These are phyloP conservation scores for Tichodroma muraria DNA, from an alignment of 2,113 vertebrate genomes.

Conservation along the genomic window DNA sequence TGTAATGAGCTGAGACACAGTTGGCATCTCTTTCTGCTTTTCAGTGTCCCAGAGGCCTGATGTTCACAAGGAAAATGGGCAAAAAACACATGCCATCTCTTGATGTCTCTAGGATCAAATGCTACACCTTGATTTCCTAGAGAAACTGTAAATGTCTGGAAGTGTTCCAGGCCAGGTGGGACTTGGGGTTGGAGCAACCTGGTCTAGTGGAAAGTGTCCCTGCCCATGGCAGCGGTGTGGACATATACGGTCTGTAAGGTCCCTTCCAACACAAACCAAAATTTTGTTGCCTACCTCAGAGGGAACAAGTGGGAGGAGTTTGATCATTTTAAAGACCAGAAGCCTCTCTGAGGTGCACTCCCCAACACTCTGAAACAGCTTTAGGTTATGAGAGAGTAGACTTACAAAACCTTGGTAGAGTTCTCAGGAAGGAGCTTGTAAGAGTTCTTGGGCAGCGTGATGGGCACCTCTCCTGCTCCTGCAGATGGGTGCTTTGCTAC, in stretches of 20 bases:
- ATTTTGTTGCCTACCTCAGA: not conserved
- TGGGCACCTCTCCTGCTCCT: not conserved
- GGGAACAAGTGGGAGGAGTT: not conserved
- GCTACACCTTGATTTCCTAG: not conserved
- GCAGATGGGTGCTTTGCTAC: not conserved
- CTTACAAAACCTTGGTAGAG: not conserved
- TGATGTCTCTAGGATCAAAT: not conserved
- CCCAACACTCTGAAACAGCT: not conserved
- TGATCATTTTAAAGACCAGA: not conserved
- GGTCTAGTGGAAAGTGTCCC: not conserved
- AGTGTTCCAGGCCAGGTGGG: not conserved
- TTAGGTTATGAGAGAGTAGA: not conserved
- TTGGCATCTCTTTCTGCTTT: not conserved
- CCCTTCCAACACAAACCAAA: not conserved
- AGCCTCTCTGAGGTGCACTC: not conserved
- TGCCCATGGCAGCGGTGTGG: not conserved
- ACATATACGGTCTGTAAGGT: rapidly evolving
- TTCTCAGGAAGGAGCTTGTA: not conserved
- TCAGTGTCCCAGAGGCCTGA: not conserved
- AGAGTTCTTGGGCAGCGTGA: not conserved
- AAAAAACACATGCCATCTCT: not conserved
- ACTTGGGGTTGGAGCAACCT: not conserved
- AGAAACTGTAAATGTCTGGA: not conserved
- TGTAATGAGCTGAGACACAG: not conserved
- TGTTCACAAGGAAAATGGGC: not conserved